Conservation (phyloP, 2,797 vertebrate genomes). For the Chelon auratus region DNA sequence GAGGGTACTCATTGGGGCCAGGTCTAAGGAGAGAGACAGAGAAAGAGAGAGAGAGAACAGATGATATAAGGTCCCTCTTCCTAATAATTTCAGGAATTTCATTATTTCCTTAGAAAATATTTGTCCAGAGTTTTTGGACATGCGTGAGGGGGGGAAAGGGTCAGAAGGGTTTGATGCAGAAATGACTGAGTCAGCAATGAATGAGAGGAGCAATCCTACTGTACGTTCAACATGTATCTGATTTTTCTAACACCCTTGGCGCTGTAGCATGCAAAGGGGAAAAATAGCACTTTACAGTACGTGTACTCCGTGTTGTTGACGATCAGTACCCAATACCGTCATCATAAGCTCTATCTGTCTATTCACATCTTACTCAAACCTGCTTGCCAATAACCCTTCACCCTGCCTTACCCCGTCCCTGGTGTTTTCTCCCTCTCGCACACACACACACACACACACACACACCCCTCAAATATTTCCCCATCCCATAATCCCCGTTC, state of each 20-base stretch:
- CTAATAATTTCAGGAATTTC: slow-evolving; percentile 86
- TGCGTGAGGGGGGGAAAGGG: slow-evolving; percentile 47
- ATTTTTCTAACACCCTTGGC: slow-evolving; percentile 57
- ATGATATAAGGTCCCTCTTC: slow-evolving; percentile 79
- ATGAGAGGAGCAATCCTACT: slow-evolving; percentile 47
- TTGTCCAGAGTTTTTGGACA: slow-evolving; percentile 77
- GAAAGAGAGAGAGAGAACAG: slow-evolving; percentile 55
- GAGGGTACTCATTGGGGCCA: slow-evolving; percentile 49
- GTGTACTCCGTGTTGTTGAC: too few species aligned
- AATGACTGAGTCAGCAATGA: slow-evolving; percentile 61
- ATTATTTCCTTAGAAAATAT: slow-evolving; percentile 87
- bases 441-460: not conserved
- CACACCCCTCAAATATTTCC: slow-evolving; percentile 60
- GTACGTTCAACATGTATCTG: slow-evolving; percentile 67
- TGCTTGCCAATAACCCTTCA: slow-evolving; percentile 52
- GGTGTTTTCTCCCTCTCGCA: slow-evolving; percentile 16
- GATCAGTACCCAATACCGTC: slow-evolving; percentile 10
- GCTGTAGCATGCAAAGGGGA: slow-evolving; percentile 21
- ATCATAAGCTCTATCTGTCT: slow-evolving; percentile 28
- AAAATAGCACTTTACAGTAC: too few species aligned
- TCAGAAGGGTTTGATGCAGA: slow-evolving; percentile 58
- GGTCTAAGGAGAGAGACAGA: slow-evolving; percentile 37
- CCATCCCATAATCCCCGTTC: slow-evolving; percentile 53
- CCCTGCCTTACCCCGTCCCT: slow-evolving; percentile 31
- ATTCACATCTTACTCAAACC: slow-evolving; percentile 51